A percentile compares a stretch with the other conserved stretches of the same genome.
phyloP scores from a whole-genome alignment of 2,888 invertebrate species.

The Gastrophysa polygoni region DNA sequence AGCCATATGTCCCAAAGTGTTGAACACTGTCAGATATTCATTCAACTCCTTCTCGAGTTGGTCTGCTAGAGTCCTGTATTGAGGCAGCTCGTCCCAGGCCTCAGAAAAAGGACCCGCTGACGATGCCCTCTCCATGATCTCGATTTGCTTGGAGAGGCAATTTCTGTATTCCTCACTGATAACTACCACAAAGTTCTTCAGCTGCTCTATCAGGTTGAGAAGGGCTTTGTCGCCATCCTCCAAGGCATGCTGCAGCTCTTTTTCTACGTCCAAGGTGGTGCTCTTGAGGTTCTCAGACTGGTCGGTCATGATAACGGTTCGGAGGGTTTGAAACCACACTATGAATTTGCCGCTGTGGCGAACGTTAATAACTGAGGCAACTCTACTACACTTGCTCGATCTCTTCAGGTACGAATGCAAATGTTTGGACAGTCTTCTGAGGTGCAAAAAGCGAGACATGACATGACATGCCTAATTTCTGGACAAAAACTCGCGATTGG shows the following conservation, averaged over 20 bases:
- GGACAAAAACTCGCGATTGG: not conserved
- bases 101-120: slow-evolving; percentile 46
- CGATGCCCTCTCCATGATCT: slow-evolving; percentile 47
- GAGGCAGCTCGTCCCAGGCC: slow-evolving; percentile 51
- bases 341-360: not conserved
- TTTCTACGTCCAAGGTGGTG: slow-evolving; percentile 24
- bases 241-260: slow-evolving; percentile 41
- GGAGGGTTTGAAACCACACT: slow-evolving; percentile 13
- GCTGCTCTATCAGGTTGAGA: slow-evolving; percentile 48
- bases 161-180: slow-evolving; percentile 51
- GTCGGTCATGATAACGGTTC: not conserved
- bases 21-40: slow-evolving; percentile 49
- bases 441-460: slow-evolving; percentile 10
- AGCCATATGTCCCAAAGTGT: slow-evolving; percentile 50
- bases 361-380: not conserved
- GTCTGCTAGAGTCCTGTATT: slow-evolving; percentile 47
- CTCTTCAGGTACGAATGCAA: not conserved
- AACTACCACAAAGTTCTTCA: slow-evolving; percentile 48
- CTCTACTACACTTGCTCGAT: not conserved
- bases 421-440: slow-evolving; percentile 1
- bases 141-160: slow-evolving; percentile 53
- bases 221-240: slow-evolving; percentile 49
- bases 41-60: slow-evolving; percentile 50
- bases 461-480: slow-evolving; percentile 6
- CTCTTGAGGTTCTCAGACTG: not conserved